Conservation (phyloP, 2,113 vertebrate species). For the Vidua macroura region DNA sequence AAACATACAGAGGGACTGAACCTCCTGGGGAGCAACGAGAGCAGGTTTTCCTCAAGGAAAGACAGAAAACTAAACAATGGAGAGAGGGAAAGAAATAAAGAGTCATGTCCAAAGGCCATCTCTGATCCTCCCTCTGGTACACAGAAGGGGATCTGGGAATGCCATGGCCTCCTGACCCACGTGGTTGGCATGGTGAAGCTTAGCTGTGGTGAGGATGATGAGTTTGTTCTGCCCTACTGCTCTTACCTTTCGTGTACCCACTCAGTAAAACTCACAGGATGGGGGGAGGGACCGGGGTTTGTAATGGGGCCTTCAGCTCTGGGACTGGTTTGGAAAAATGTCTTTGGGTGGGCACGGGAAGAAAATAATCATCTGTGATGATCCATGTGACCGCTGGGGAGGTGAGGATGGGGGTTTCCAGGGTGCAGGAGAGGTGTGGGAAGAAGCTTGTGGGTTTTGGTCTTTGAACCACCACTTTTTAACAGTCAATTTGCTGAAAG, state of each 20-base stretch:
- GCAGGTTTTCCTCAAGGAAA: background rate
- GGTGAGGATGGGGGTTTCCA: background rate
- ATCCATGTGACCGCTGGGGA: accelerated
- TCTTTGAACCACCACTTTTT: conserved; percentile 60
- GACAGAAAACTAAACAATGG: background rate
- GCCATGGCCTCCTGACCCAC: background rate
- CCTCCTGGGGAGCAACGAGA: accelerated
- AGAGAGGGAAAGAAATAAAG: background rate
- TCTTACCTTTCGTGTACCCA: background rate
- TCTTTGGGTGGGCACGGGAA: background rate
- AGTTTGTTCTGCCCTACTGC: background rate
- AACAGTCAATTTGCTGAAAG: conserved; percentile 62
- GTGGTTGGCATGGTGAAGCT: background rate
- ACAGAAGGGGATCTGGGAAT: background rate
- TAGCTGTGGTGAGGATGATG: background rate
- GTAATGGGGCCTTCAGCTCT: background rate
- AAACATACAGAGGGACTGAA: background rate
- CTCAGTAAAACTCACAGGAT: conserved; percentile 10
- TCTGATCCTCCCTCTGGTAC: background rate
- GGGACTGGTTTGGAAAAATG: background rate
- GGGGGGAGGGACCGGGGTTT: background rate
- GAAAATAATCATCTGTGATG: background rate
- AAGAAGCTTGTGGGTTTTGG: conserved; percentile 28
- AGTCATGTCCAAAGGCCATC: accelerated
- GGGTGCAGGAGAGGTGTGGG: conserved; percentile 2